Evolutionary conservation across 2,888 invertebrate species (phyloP), one percentile per base, ranked within the genome.

Genomic region (Noctua janthe): DNA sequence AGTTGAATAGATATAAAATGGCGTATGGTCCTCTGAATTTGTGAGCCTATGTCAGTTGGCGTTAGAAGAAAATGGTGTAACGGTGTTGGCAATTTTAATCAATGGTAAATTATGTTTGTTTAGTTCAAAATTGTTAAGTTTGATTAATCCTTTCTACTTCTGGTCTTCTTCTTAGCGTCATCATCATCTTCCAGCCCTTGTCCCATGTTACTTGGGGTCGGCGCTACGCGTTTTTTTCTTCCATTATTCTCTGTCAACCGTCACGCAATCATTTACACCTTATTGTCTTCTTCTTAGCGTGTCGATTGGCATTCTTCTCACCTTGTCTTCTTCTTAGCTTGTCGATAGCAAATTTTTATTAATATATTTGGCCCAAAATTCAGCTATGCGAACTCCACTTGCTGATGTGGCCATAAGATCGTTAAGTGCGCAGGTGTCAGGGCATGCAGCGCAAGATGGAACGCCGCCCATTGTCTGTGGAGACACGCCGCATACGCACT

Each of bases 1-100:
- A 29, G 69, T 17, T 29, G 69, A 69, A 69, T 69, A n/a, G 3
- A n/a, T 47, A 71, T 71, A 71, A 78, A 81, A 86, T 84, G 77
- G 81, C 74, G 71, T 62, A n/a, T 47, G 13, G 49, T 81, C 62
- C 13, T 62, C 35, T 74, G 59, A 69, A 74, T 51, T 29, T 74
- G 54, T 64, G 23, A 8, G 59, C 51, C 67, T 76, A 10, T 20
- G 13, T 51, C 47, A 11, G 29, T 23, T 74, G 4, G 1, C 29
- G 20, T 20, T 47, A 8, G 1, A 23, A 56, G 70, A 56, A 56
- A 66, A 64, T 66, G 10, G 4, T 13, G 20, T 78, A 78, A 78
- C 43, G 67, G 72, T 62, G 39, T 51, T 29, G 4, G 15, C 39
- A 66, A 66, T 74, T 83, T 74, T 59, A 47, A 62, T 71, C 23